phyloP scores from a whole-genome alignment of 2,113 vertebrate species.

The Heloderma charlesbogerti region DNA sequence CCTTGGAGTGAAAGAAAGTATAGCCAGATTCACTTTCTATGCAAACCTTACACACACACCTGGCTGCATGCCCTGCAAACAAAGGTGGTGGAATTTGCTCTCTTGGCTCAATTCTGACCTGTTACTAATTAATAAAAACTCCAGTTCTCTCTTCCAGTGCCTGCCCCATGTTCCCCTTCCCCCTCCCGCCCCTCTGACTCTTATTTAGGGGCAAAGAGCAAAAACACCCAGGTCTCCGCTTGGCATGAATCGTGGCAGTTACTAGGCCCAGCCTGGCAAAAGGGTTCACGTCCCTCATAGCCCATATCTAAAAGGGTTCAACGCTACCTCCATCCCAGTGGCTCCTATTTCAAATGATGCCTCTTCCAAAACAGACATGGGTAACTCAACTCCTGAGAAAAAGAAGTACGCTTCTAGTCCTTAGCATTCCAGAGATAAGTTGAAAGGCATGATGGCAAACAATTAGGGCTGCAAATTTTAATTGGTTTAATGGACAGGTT shows the following conservation, averaged over 20 bases:
- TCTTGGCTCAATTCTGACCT: not conserved
- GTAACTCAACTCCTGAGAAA: not conserved
- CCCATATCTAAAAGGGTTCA: not conserved
- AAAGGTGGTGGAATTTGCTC: slow-evolving; percentile 67
- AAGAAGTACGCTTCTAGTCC: not conserved
- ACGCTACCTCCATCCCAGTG: not conserved
- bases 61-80: slow-evolving; percentile 37
- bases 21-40: slow-evolving; percentile 53
- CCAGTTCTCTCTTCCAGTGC: not conserved
- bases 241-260: not conserved
- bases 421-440: not conserved
- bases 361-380: not conserved
- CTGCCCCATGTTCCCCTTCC: not conserved
- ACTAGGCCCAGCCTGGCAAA: not conserved
- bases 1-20: not conserved
- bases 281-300: not conserved
- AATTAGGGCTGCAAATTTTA: not conserved
- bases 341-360: not conserved
- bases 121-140: slow-evolving; percentile 71
- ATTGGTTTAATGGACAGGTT: not conserved
- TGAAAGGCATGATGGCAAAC: not conserved
- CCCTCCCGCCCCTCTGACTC: slow-evolving; percentile 26
- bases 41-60: not conserved
- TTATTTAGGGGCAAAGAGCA: slow-evolving; percentile 65
- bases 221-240: not conserved